These are phyloP conservation scores for Laticauda laticaudata DNA, from an alignment of 2,113 vertebrate species.

Conservation along the genomic window DNA sequence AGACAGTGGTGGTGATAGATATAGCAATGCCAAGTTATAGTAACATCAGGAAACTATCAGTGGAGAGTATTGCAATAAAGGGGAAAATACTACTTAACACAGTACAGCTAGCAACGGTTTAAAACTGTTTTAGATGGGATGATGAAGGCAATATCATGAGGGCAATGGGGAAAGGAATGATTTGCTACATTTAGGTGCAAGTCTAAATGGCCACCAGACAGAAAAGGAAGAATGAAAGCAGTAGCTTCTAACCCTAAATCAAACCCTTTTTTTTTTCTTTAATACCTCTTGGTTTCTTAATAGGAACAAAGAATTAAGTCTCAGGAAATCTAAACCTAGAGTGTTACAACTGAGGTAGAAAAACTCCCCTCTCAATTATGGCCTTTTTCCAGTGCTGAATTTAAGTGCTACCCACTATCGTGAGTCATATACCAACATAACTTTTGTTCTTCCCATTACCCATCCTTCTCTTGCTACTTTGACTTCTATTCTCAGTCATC, in stretches of 20 bases:
- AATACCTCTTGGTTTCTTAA: background rate
- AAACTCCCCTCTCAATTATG: background rate
- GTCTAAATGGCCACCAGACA: background rate
- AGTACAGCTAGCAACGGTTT: background rate
- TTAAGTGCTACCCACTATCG: background rate
- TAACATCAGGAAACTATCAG: background rate
- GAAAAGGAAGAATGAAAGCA: background rate
- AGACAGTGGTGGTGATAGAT: background rate
- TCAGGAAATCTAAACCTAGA: background rate
- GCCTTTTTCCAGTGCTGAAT: background rate
- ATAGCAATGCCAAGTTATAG: background rate
- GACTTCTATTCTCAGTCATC: background rate
- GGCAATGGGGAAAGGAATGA: background rate
- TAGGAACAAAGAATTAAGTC: background rate
- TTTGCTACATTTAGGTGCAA: background rate
- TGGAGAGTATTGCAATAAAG: background rate
- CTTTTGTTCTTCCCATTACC: background rate
- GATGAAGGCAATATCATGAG: background rate
- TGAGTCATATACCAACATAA: background rate
- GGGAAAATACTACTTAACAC: background rate
- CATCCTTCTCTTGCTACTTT: background rate
- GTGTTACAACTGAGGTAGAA: background rate
- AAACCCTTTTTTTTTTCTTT: background rate
- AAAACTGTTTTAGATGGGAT: background rate
- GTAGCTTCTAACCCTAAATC: background rate